Percentiles rank a stretch among this genome's conserved stretches.
Conservation (phyloP, 2,888 invertebrate species). For the Eledona agricola region DNA sequence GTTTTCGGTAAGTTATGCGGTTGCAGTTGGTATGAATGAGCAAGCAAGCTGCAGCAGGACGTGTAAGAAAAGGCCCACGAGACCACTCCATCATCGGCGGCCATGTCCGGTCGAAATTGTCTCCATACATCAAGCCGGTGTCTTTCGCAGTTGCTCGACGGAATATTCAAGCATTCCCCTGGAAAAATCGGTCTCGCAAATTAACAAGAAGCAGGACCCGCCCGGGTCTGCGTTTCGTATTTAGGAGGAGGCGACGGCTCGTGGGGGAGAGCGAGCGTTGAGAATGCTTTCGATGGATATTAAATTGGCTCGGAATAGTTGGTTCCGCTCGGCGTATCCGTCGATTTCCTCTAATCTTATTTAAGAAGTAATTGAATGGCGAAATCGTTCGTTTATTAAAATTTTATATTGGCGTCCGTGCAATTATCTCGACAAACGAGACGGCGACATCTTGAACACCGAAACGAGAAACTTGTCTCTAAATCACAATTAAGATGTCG, state of each 20-base stretch:
- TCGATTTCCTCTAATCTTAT: conserved; percentile 47
- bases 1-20: conserved; percentile 38
- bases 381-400: conserved; percentile 39
- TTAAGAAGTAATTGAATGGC: conserved; percentile 43
- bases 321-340: conserved; percentile 48
- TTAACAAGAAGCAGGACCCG: not conserved
- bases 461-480: too few species aligned
- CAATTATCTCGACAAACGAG: too few species aligned
- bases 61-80: conserved; percentile 52
- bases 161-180: conserved; percentile 42
- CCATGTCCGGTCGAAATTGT: conserved; percentile 57
- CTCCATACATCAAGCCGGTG: conserved; percentile 57
- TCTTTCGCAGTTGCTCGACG: conserved; percentile 49
- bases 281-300: conserved; percentile 50
- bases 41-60: conserved; percentile 46
- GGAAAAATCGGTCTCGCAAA: conserved; percentile 4
- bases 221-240: conserved; percentile 35
- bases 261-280: conserved; percentile 21
- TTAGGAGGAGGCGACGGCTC: conserved; percentile 26
- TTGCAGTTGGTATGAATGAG: conserved; percentile 46
- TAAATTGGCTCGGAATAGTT: conserved; percentile 54
- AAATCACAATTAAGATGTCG: too few species aligned
- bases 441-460: too few species aligned
- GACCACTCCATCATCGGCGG: conserved; percentile 57
- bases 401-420: conserved; percentile 39